Percentiles rank a stretch among this genome's conserved stretches.
Evolutionary conservation across 2,888 invertebrate genomes (phyloP).

Genomic region (Artemia sp.): DNA sequence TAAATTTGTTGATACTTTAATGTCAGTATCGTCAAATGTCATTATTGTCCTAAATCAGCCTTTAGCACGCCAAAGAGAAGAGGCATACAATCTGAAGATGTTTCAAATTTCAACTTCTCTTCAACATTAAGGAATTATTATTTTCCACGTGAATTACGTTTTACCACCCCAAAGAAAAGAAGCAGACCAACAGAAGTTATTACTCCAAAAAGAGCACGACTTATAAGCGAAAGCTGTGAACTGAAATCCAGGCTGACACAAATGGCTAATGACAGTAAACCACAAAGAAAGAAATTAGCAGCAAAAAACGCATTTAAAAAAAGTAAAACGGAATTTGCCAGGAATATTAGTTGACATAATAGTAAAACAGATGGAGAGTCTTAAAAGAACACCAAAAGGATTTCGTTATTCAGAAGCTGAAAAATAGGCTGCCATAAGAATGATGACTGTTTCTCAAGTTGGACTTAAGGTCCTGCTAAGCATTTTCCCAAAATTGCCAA

Average conservation of each 20-base stretch:
- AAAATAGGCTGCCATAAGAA: neutral
- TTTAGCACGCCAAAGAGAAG: too few relatives aligned
- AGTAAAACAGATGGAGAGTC: neutral
- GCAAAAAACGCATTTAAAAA: neutral
- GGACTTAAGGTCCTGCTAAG: neutral
- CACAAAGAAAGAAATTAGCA: too few relatives aligned
- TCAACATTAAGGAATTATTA: neutral
- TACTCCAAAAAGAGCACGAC: neutral
- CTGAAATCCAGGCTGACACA: neutral
- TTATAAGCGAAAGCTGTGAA: neutral
- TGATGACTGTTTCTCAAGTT: neutral
- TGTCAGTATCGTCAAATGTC: too few relatives aligned
- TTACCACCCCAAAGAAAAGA: neutral
- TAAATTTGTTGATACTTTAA: too few relatives aligned
- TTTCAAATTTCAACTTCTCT: too few relatives aligned
- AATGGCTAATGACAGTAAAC: neutral
- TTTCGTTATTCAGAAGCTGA: slow-evolving; percentile 4
- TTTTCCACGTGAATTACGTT: neutral
- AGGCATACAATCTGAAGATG: too few relatives aligned
- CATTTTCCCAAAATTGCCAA: neutral
- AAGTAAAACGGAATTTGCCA: neutral
- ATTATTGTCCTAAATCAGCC: too few relatives aligned
- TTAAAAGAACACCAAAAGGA: neutral
- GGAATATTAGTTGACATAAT: neutral
- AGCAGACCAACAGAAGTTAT: neutral